A percentile compares a stretch with the other conserved stretches of the same genome.
Conservation (phyloP, 2,888 invertebrate species). For the Meteorus cinctellus region DNA sequence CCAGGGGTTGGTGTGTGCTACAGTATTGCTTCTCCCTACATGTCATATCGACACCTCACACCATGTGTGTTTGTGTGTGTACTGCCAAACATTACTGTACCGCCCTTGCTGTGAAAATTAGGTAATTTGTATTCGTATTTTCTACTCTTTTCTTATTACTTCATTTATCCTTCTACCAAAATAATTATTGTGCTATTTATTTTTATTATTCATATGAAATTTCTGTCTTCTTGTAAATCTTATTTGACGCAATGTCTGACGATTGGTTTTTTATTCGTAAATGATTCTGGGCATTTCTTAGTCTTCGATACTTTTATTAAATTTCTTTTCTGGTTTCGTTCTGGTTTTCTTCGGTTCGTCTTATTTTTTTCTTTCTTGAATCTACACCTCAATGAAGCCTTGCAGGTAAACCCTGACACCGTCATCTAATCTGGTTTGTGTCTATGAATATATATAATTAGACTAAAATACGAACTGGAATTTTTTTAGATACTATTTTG, state of each 20-base stretch:
- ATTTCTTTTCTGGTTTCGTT: background rate
- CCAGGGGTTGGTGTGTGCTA: constrained; percentile 64
- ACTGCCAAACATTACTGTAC: constrained; percentile 40
- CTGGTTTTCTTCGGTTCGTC: background rate
- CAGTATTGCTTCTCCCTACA: constrained; percentile 61
- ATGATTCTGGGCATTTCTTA: background rate
- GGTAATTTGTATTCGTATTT: constrained; percentile 73
- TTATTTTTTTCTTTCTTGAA: background rate
- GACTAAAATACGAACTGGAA: background rate
- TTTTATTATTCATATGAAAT: background rate
- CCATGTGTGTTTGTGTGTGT: constrained; percentile 41
- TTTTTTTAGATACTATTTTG: constrained; percentile 6
- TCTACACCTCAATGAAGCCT: constrained; percentile 6
- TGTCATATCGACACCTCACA: constrained; percentile 73
- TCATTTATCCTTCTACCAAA: constrained; percentile 4
- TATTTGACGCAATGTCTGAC: too few relatives aligned
- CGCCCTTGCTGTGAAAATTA: constrained; percentile 61
- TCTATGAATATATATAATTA: background rate
- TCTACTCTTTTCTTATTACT: constrained; percentile 33
- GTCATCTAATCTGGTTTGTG: constrained; percentile 4
- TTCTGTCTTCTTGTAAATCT: too few relatives aligned
- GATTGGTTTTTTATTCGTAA: background rate
- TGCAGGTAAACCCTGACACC: background rate
- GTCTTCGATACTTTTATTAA: background rate
- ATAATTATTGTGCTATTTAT: background rate